Conservation (phyloP, 2,888 invertebrate species). For the Agriopis marginaria region DNA sequence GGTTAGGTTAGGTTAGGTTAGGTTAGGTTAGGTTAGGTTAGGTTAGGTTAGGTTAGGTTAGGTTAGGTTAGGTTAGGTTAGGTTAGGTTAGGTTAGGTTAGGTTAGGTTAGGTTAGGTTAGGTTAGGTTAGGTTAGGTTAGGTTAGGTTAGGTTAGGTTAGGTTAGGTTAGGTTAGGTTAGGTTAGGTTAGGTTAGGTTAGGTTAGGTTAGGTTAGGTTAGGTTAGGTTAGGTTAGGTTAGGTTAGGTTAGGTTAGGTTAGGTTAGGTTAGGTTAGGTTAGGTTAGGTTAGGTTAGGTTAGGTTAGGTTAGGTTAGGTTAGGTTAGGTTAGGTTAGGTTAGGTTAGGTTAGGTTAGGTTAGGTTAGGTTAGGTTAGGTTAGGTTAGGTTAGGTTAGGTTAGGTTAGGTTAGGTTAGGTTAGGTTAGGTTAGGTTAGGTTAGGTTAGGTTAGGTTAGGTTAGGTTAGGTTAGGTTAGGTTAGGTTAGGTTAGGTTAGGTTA, state of each 20-base stretch:
- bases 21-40: constrained; percentile 38
- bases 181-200: constrained; percentile 42
- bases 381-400: constrained; percentile 38
- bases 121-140: constrained; percentile 46
- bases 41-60: constrained; percentile 38
- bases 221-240: constrained; percentile 42
- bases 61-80: constrained; percentile 38
- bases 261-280: constrained; percentile 40
- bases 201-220: constrained; percentile 46
- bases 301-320: constrained; percentile 37
- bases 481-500: too few species aligned
- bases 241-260: constrained; percentile 45
- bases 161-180: constrained; percentile 42
- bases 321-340: constrained; percentile 36
- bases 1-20: constrained; percentile 39
- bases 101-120: constrained; percentile 41
- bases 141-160: constrained; percentile 45
- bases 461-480: too few species aligned
- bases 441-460: too few species aligned
- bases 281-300: constrained; percentile 39
- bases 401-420: constrained; percentile 36
- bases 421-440: constrained; percentile 17
- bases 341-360: constrained; percentile 39
- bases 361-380: constrained; percentile 40
- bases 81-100: constrained; percentile 41